Evolutionary conservation across 2,113 vertebrate species (phyloP), one percentile per base, ranked within the genome.

Genomic region (Amphiprion ocellaris): DNA sequence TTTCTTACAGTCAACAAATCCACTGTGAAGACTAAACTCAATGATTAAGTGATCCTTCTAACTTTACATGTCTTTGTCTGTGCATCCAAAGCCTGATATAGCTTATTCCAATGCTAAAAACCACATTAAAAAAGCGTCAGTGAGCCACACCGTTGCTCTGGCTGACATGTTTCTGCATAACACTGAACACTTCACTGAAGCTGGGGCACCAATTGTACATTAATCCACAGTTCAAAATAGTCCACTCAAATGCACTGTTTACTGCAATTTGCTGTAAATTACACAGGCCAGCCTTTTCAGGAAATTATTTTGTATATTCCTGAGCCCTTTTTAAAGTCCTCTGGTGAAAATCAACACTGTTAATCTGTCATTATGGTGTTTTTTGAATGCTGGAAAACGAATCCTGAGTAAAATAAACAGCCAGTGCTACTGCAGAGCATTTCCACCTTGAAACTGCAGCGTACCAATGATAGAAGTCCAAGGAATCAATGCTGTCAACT

Each of bases 101-200:
- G 41, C 37, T 64, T 56, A 41, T 56, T 41, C 17, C 12, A 28
- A 7, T 54, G 23, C 24, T 50, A 26, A 26, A 26, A 26, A 26
- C 26, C 26, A 26, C 26, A 26, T 26, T 26, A 26, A 26, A 26
- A 26, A 26, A 26, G 50, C 49, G n/a, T 50, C 19, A 50, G 17
- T 19, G 49, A 77, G 24, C 17, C 50, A 56, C 4, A 44, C 33
- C 23, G 5, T 46, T 49, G 55, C 33, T 37, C 6, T 10, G 10
- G 21, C 3, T 69, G 23, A 70, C 15, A 54, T 54, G 46, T 28
- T 74, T 47, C 60, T 74, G 12, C 33, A 49, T 49, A 6, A 49
- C 47, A 49, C 47, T 49, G 4, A 54, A 53, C 59, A 63, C 9
- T 7, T 47, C 59, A 17, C 69, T 41, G 17, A n/a, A 72, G 46